Base-by-base conservation (phyloP, 2,113 vertebrate species). In the Hippocampus comes region DNA sequence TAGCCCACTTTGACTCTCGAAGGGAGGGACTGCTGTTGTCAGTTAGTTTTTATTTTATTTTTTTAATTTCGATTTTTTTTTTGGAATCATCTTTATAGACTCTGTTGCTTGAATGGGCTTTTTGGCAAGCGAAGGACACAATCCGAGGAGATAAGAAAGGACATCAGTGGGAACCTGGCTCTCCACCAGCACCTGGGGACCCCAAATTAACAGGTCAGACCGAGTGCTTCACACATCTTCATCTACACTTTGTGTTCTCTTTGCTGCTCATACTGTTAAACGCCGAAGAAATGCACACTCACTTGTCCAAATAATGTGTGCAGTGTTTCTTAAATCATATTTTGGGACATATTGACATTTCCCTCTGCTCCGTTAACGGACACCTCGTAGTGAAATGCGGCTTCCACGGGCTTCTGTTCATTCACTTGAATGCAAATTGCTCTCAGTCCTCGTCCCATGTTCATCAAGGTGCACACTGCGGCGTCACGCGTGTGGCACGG, bases 191-290 rank as follows among this genome's bases (percentile, higher is more conserved):
- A 72, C 59, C 70, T 14, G 73, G 43, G 84, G 75, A 76, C 48
- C 73, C 65, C 78, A 74, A 1, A 73, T 71, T 71, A 82, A 84
- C 87, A 87, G 89, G 89, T 90, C 87, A 72, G 82, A 48, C 68
- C n/a, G 69, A 27, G 7, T 46, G 30, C 38, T 38, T 61, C 27
- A 15, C 63, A 46, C 63, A 25, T 17, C 11, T 64, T 41, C 8
- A 21, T 20, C 14, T 59, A 1, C 27, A 10, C 18, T 9, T 6
- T 21, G 34, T 42, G 34, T 21, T 41, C 5, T 41, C 34, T 23
- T 4, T 21, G 8, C 61, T 14, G 17, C 21, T n/a, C 41, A 8
- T 7, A 10, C n/a, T 27, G 43, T 25, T 27, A 27, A 66, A 66
- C 42, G 7, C 15, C 7, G 1, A 12, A 25, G 23, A 59, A 59